phyloP scores from a whole-genome alignment of 1,140 invertebrate species.

The Brachionus koreanus region DNA sequence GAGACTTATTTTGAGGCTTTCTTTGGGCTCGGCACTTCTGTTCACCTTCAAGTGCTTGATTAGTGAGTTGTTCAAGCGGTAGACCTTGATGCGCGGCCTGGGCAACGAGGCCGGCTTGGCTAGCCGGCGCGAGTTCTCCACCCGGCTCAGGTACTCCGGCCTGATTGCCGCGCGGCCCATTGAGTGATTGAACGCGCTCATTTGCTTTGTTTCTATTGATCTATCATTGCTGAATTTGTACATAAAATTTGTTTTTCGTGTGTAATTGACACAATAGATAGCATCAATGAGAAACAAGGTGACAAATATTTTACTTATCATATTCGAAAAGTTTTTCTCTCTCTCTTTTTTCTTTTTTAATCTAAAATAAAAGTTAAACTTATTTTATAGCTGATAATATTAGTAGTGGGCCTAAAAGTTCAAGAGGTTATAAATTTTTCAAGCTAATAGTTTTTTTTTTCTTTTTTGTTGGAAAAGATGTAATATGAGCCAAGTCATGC shows the following conservation, averaged over 20 bases:
- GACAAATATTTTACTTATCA: slow-evolving; percentile 2
- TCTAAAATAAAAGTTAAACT: not conserved
- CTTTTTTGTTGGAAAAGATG: not conserved
- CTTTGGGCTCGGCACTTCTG: not conserved
- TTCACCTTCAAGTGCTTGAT: slow-evolving; percentile 10
- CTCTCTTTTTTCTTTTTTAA: not conserved
- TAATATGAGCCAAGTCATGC: slow-evolving; percentile 34
- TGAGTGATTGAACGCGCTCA: not conserved
- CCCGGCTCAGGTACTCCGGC: not conserved
- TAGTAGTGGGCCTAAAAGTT: slow-evolving; percentile 4
- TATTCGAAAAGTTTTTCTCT: not conserved
- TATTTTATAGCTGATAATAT: slow-evolving; percentile 37
- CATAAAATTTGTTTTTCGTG: not conserved
- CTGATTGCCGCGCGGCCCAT: not conserved
- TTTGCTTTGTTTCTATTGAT: not conserved
- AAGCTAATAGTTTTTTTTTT: not conserved
- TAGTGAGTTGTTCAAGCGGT: not conserved
- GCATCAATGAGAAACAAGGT: not conserved
- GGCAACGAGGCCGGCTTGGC: not conserved
- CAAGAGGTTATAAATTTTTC: slow-evolving; percentile 40
- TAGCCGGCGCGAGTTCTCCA: not conserved
- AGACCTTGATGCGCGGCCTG: not conserved
- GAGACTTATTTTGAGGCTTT: not conserved
- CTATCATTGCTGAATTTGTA: not conserved
- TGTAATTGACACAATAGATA: not conserved